Base-by-base conservation (phyloP, 2,888 invertebrate genomes). In the Eurois occulta region DNA sequence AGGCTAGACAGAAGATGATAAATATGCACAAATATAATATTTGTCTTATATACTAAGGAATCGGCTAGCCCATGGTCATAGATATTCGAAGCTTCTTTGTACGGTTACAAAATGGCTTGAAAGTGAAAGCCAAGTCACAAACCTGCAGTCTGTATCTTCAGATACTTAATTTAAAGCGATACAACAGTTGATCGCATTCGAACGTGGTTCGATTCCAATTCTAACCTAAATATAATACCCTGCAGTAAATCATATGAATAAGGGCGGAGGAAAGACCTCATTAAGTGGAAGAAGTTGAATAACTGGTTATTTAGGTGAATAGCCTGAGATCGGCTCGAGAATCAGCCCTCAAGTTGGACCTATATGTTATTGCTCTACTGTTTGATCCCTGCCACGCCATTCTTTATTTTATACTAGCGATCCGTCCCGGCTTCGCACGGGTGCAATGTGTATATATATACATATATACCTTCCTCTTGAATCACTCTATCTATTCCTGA, bases 241-340 rank as follows among this genome's bases (percentile, higher is more conserved):
- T 21, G 18, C 21, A 21, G 11, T 67, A 38, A 35, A 38, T 52
- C 28, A 68, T n/a, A 11, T 62, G n/a, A 73, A 71, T 77, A 77
- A 67, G 64, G 35, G 71, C 71, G n/a, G 32, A 72, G 28, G 62
- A 67, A 74, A 69, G 62, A 70, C 41, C 68, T 66, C 48, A 69
- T 62, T 69, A 43, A 77, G 21, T 66, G 68, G 62, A 69, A 67
- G 79, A 74, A 75, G 72, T 83, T 52, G 81, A 67, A 71, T 41
- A 84, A 86, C 86, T 78, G 69, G 84, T 82, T 84, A 74, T 74
- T 81, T 66, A 55, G 68, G 72, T 83, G 75, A 85, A 84, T 66
- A 82, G 32, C 78, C 78, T 66, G 72, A 66, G 74, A 38, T 55
- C 38, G 24, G 21, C 43, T 68, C 16, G 43, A 74, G 60, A 67